Percentiles rank a stretch among this genome's conserved stretches.
Conservation (phyloP, 2,113 vertebrate genomes). For the Rhodinocichla rosea region DNA sequence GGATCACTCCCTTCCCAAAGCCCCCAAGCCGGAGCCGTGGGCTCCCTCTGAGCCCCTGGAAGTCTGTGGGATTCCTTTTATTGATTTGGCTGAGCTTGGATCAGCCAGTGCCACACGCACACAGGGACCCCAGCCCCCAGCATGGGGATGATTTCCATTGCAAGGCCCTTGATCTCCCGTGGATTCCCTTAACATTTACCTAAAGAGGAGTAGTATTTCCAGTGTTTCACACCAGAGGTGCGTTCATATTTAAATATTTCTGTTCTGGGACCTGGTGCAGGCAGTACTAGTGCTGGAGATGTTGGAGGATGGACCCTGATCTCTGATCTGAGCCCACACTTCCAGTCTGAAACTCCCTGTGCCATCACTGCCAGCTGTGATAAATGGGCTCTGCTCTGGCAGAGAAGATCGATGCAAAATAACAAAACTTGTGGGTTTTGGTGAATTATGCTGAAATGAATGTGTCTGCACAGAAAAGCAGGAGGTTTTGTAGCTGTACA, state of each 20-base stretch:
- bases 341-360: too few species aligned
- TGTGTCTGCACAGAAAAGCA: background rate
- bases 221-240: background rate
- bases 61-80: background rate
- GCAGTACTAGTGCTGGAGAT: background rate
- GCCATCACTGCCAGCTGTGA: too few species aligned
- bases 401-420: background rate
- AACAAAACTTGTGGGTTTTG: background rate
- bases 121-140: background rate
- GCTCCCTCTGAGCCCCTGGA: background rate
- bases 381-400: background rate
- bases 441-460: background rate
- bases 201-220: background rate
- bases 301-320: background rate
- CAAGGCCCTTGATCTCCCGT: background rate
- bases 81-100: background rate
- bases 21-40: fast-evolving
- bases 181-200: conserved; percentile 31
- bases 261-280: fast-evolving
- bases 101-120: background rate
- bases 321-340: background rate
- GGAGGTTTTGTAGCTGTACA: background rate
- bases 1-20: background rate
- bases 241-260: background rate
- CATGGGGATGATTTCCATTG: background rate